Percentiles rank a stretch among this genome's conserved stretches.
Conservation (phyloP, 2,113 vertebrate species). For the Gnathonemus longibarbis region DNA sequence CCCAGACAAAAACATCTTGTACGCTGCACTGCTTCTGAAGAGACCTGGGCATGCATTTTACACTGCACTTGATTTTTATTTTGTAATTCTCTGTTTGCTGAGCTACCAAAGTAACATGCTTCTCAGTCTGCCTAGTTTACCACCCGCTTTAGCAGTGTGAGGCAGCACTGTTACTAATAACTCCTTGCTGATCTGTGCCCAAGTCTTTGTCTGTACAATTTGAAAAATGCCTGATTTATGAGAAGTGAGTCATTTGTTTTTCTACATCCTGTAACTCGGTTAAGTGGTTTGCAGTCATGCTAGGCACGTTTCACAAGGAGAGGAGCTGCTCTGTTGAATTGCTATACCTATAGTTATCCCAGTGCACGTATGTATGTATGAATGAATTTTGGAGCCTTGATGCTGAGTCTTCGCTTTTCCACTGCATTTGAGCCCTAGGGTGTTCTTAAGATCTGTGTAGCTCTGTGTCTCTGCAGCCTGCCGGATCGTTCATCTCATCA, state of each 20-base stretch:
- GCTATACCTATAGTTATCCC: background rate
- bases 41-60: background rate
- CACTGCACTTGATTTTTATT: background rate
- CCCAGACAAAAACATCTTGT: background rate
- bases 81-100: background rate
- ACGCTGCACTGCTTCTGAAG: background rate
- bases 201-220: background rate
- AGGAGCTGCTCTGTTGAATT: background rate
- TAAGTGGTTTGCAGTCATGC: background rate
- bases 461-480: background rate
- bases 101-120: background rate
- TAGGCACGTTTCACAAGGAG: background rate
- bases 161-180: background rate
- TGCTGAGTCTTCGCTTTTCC: background rate
- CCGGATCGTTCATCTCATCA: background rate
- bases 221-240: background rate
- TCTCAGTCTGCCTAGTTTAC: background rate
- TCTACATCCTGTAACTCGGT: background rate
- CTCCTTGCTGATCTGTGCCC: background rate
- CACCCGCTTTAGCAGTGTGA: background rate
- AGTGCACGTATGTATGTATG: background rate
- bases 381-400: background rate
- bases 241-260: background rate
- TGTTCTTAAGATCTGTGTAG: background rate
- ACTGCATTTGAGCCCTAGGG: background rate